phyloP scores from a whole-genome alignment of 2,797 vertebrate genomes.

The Sebastes minor region DNA sequence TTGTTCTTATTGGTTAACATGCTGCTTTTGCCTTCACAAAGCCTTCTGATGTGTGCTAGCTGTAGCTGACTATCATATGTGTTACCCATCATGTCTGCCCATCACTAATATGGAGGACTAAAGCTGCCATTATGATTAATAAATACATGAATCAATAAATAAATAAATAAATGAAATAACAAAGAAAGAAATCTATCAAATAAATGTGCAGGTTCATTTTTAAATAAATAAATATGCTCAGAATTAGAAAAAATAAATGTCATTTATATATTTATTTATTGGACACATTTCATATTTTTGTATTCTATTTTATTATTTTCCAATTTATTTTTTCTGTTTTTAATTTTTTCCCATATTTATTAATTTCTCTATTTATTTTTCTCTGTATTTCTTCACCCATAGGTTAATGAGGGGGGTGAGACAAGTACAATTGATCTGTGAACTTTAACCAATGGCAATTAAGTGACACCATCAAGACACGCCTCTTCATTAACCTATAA shows the following conservation, averaged over 20 bases:
- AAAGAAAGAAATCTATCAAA: neutral
- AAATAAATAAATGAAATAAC: neutral
- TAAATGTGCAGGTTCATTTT: neutral
- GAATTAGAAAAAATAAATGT: neutral
- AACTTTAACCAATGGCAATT: too few relatives aligned
- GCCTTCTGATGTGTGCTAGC: conserved; percentile 56
- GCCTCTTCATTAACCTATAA: neutral
- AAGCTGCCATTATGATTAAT: neutral
- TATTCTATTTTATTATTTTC: neutral
- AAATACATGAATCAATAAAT: neutral
- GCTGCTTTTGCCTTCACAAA: conserved; percentile 67
- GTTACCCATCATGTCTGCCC: conserved; percentile 20
- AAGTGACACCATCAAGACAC: neutral
- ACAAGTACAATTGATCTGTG: too few relatives aligned
- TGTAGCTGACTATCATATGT: conserved; percentile 42
- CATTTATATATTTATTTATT: neutral
- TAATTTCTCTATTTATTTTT: too few relatives aligned
- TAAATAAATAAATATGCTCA: neutral
- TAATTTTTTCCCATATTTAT: neutral
- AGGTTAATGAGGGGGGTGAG: too few relatives aligned
- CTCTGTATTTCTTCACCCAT: too few relatives aligned
- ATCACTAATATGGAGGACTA: neutral
- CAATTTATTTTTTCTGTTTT: neutral
- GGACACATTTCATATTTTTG: neutral
- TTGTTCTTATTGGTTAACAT: conserved; percentile 37